Base-by-base conservation (phyloP, 1,140 invertebrate genomes). In the Diachasma alloeum region DNA sequence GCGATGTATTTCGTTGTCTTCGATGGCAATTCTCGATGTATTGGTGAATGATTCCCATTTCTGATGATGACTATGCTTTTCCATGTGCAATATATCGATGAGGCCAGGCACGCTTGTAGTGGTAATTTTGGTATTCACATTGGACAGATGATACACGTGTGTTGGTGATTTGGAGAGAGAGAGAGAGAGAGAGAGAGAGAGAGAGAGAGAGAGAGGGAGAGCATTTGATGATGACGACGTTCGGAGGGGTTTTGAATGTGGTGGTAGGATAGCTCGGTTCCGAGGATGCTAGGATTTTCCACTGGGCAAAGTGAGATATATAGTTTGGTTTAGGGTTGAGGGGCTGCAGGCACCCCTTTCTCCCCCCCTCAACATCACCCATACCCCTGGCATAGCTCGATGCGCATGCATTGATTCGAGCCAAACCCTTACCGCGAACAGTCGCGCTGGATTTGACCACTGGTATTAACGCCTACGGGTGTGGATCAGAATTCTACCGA, bases 321-420 rank as follows among this genome's bases (percentile, higher is more conserved):
- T 68, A 68, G 26, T 68, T 36, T 37, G 26, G 59, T 31, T 59
- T 66, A 63, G 56, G 39, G 24, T 39, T 66, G 53, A 42, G 37
- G 31, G 48, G 46, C 15, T 59, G n/a, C 15, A 44, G 37, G 13
- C 8, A 22, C n/a, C 19, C 42, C 31, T 46, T 5, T 42, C 19
- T 26, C 24, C 19, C 15, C 26, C 11, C 46, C 39, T 19, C n/a
- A 31, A 31, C 31, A 3, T 39, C 48, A 37, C 2, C n/a, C 48
- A 53, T 53, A 53, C 48, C 9, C 48, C 13, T 74, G 37, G 24
- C 17, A 59, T 74, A 74, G 59, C 44, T 74, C 59, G 59, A 74
- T 74, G 39, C 59, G 56, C 56, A 74, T 74, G 72, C 59, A 74
- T 74, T 74, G 72, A 67, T 74, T 67, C 39, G 63, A 74, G 59